Evolutionary conservation across 2,888 invertebrate species (phyloP), one percentile per base, ranked within the genome.

Genomic region (Agonopterix arenella): DNA sequence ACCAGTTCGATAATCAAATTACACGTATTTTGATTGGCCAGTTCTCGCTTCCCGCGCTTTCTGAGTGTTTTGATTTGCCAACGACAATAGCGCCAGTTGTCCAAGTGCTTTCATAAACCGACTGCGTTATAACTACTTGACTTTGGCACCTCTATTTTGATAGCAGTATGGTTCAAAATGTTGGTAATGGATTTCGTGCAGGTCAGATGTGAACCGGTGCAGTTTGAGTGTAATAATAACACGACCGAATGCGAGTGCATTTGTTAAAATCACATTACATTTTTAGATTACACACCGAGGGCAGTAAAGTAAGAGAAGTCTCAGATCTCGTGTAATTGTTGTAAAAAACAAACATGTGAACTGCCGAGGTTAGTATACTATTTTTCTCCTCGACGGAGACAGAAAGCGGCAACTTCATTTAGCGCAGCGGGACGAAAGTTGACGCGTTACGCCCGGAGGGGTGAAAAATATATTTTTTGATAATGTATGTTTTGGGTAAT

Each of bases 11-110:
- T 79, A 82, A 86, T 85, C 70, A 66, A 80, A 82, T 86, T 84
- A 83, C 54, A 57, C 64, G 55, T 85, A 73, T 86, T 88, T 83
- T 83, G 81, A 86, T 85, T 85, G 84, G 81, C 70, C 77, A 72
- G 69, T 63, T 70, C 68, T 68, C 71, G 65, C 66, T 67, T 68
- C 65, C 69, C 73, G 73, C 68, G 70, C 62, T 69, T 69, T 70
- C 65, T 57, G 60, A 84, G 82, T 85, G 83, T 83, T 86, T 82
- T 80, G 80, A 81, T 83, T 84, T 73, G 78, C 61, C 67, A 68
- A 63, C 63, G 67, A 77, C 81, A 76, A 74, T 76, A 71, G 74
- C 67, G 74, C 70, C 84, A 80, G 78, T 72, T 84, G 85, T 72
- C 63, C 69, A 76, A 86, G 84, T 86, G 83, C 75, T 86, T 80